Conservation (phyloP, 1,140 invertebrate species). For the Drosophila littoralis region DNA sequence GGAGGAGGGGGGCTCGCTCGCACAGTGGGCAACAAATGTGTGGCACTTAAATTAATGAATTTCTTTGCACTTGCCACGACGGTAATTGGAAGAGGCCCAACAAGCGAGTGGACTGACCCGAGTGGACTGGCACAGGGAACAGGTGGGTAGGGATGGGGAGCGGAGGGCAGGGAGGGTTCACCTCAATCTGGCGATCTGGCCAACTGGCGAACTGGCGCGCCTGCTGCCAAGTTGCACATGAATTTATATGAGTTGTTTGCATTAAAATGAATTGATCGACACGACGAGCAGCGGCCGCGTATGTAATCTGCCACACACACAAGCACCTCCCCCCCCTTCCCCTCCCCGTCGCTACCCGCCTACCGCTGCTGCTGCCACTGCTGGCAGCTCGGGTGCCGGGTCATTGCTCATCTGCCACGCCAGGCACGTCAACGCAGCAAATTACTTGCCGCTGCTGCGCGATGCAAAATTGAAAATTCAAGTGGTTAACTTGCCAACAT, state of each 20-base stretch:
- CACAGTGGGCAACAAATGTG: slow-evolving; percentile 79
- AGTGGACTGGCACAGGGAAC: slow-evolving; percentile 28
- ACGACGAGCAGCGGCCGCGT: slow-evolving; percentile 52
- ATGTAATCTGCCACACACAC: neutral
- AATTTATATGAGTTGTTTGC: slow-evolving; percentile 83
- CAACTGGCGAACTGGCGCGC: slow-evolving; percentile 10
- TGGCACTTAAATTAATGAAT: slow-evolving; percentile 82
- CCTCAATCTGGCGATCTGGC: slow-evolving; percentile 40
- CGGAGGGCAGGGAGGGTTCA: neutral
- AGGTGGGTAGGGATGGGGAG: neutral
- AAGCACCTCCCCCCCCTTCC: neutral
- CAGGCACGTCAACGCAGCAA: slow-evolving; percentile 81
- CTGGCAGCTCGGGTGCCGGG: slow-evolving; percentile 34
- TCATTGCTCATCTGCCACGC: slow-evolving; percentile 81
- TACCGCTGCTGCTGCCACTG: neutral
- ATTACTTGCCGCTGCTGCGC: slow-evolving; percentile 73
- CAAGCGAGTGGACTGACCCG: slow-evolving; percentile 41
- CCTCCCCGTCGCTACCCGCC: too few relatives aligned
- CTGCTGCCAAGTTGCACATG: slow-evolving; percentile 69
- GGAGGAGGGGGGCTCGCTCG: slow-evolving; percentile 19
- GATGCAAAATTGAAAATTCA: slow-evolving; percentile 82
- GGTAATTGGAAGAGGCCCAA: slow-evolving; percentile 40
- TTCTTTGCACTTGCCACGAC: slow-evolving; percentile 76
- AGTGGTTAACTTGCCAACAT: slow-evolving; percentile 80
- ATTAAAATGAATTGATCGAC: slow-evolving; percentile 82